These are phyloP conservation scores for Apistogramma diplotaenia DNA, from an alignment of 2,113 vertebrate species.

Conservation along the genomic window DNA sequence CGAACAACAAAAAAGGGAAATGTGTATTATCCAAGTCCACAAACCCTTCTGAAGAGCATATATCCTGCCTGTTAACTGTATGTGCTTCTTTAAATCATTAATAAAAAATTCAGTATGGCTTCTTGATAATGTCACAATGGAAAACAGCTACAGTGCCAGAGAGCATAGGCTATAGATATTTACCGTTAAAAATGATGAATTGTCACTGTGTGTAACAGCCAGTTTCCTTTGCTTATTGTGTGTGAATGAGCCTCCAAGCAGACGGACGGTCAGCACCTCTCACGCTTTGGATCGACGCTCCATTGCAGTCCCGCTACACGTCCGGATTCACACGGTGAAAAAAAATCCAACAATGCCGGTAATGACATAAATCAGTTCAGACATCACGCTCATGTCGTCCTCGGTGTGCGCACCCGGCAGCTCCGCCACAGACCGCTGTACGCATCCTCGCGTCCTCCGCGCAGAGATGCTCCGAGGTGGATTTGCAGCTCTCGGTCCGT, in stretches of 20 bases:
- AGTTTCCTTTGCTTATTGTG: slow-evolving; percentile 39
- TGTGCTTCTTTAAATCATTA: slow-evolving; percentile 9
- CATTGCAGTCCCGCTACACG: slow-evolving; percentile 27
- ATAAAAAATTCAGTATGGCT: slow-evolving; percentile 28
- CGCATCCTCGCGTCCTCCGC: slow-evolving; percentile 37
- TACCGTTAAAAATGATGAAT: neutral
- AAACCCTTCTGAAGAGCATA: neutral
- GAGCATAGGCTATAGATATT: neutral
- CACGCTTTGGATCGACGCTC: slow-evolving; percentile 55
- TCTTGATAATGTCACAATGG: neutral
- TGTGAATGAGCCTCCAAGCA: slow-evolving; percentile 11
- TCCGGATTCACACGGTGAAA: slow-evolving; percentile 11
- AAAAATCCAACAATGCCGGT: slow-evolving; percentile 20
- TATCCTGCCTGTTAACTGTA: neutral
- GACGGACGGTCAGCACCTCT: slow-evolving; percentile 47
- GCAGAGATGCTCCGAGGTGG: slow-evolving; percentile 54
- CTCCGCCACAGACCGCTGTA: slow-evolving; percentile 23
- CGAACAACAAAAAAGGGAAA: neutral
- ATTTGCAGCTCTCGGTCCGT: slow-evolving; percentile 16
- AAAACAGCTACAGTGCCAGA: neutral
- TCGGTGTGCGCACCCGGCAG: neutral
- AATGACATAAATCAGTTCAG: neutral
- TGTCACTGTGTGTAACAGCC: slow-evolving; percentile 5
- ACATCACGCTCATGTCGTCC: neutral
- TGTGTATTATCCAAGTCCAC: neutral